phyloP scores from a whole-genome alignment of 2,113 vertebrate species.

The Protomyctophum bolini region DNA sequence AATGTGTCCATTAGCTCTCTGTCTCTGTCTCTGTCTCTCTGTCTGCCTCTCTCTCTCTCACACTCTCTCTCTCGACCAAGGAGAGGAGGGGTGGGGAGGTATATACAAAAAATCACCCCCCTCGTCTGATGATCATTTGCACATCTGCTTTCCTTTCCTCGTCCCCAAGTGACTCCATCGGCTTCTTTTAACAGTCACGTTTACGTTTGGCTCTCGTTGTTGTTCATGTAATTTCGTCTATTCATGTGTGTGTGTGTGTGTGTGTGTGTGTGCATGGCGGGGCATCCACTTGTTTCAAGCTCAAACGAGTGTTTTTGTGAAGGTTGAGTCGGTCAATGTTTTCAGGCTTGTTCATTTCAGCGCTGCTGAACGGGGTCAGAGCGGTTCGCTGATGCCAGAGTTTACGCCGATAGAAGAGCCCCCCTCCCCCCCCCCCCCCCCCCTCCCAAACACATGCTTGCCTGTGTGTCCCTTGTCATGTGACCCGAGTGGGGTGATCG shows the following conservation, averaged over 20 bases:
- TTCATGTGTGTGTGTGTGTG: too few relatives aligned
- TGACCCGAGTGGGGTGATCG: conserved; percentile 63
- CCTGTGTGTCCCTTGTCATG: conserved; percentile 28
- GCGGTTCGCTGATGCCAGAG: conserved; percentile 66
- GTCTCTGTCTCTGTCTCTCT: neutral
- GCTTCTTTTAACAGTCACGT: too few relatives aligned
- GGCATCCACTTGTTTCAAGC: too few relatives aligned
- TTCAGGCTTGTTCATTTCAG: conserved; percentile 23
- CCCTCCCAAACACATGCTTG: conserved; percentile 16
- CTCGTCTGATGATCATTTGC: neutral
- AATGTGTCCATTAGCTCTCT: conserved; percentile 72
- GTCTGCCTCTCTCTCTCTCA: too few relatives aligned
- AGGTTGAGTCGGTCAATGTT: too few relatives aligned
- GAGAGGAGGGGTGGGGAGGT: conserved; percentile 16
- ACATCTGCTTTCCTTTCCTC: too few relatives aligned
- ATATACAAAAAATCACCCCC: neutral
- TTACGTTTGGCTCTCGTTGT: too few relatives aligned
- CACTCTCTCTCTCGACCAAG: too few relatives aligned
- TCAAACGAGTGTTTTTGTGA: too few relatives aligned
- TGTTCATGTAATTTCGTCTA: too few relatives aligned
- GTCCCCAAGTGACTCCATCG: too few relatives aligned
- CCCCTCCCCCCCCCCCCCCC: neutral
- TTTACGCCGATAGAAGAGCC: conserved; percentile 38
- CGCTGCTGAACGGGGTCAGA: conserved; percentile 44
- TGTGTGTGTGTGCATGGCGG: too few relatives aligned